phyloP scores from a whole-genome alignment of 2,797 vertebrate species.

The Cossypha heuglini region DNA sequence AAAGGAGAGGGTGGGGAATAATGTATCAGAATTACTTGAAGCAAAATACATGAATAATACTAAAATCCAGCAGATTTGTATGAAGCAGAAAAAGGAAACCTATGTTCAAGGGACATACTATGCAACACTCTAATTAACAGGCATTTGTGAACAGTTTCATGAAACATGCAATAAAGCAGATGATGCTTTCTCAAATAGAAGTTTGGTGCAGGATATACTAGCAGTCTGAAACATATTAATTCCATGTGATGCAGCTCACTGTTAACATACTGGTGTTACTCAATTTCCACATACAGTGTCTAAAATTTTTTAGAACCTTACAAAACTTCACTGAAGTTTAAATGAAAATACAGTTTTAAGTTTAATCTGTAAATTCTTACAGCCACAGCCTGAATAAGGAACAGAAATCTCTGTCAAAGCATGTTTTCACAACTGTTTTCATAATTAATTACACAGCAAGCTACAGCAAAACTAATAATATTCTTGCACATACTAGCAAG shows the following conservation, averaged over 20 bases:
- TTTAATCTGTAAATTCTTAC: neutral
- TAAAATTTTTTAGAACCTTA: neutral
- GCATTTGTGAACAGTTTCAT: conserved; percentile 99
- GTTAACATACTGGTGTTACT: neutral
- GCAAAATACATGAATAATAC: conserved; percentile 81
- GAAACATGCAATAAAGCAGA: conserved; percentile 99
- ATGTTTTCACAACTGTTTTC: neutral
- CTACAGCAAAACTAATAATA: conserved; percentile 19
- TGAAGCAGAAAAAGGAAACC: conserved; percentile 94
- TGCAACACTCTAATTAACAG: conserved; percentile 90
- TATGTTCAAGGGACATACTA: conserved; percentile 83
- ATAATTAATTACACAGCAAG: neutral
- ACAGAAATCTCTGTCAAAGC: neutral
- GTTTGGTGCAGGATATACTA: conserved; percentile 92
- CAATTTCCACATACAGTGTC: neutral
- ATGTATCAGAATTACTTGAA: neutral
- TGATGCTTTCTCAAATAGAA: conserved; percentile 88
- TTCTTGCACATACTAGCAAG: neutral
- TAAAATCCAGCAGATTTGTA: conserved; percentile 94
- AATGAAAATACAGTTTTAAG: neutral
- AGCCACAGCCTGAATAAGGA: neutral
- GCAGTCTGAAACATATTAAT: neutral
- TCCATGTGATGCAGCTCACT: neutral
- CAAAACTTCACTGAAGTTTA: neutral
- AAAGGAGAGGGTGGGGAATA: neutral